Conservation (phyloP, 1,140 invertebrate genomes). For the Atta colombica region DNA sequence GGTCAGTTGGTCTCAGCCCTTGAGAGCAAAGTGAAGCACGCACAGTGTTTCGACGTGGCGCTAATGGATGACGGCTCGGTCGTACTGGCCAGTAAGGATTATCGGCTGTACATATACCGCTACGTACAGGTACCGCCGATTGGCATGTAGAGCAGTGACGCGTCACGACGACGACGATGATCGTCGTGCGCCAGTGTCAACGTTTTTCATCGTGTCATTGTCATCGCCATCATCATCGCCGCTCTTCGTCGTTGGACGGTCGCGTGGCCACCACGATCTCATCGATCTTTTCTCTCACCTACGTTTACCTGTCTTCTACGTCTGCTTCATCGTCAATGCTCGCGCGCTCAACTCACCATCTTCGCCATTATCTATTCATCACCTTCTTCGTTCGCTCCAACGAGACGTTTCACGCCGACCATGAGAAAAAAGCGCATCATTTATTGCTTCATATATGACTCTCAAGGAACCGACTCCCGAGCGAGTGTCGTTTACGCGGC, state of each 20-base stretch:
- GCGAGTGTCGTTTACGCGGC: constrained; percentile 30
- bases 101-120: constrained; percentile 99
- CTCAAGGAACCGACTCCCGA: constrained; percentile 23
- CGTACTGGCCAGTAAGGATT: constrained; percentile 99
- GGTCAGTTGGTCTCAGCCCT: constrained; percentile 98
- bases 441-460: neutral
- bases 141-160: constrained; percentile 90
- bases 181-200: constrained; percentile 58
- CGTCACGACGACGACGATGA: constrained; percentile 75
- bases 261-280: constrained; percentile 57
- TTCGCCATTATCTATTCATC: constrained; percentile 13
- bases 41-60: constrained; percentile 99
- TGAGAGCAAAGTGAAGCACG: constrained; percentile 99
- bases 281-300: constrained; percentile 68
- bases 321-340: constrained; percentile 33
- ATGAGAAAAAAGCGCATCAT: constrained; percentile 14
- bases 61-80: constrained; percentile 99
- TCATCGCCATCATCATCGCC: constrained; percentile 24
- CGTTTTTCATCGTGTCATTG: constrained; percentile 43
- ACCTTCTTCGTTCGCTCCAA: constrained; percentile 60
- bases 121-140: constrained; percentile 96
- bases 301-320: constrained; percentile 67
- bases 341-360: constrained; percentile 32
- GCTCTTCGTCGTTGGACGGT: constrained; percentile 43
- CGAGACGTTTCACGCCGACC: constrained; percentile 56